A percentile compares a stretch with the other conserved stretches of the same genome.
Evolutionary conservation across 1,140 invertebrate species (phyloP).

Genomic region (Caenorhabditis brenneri): DNA sequence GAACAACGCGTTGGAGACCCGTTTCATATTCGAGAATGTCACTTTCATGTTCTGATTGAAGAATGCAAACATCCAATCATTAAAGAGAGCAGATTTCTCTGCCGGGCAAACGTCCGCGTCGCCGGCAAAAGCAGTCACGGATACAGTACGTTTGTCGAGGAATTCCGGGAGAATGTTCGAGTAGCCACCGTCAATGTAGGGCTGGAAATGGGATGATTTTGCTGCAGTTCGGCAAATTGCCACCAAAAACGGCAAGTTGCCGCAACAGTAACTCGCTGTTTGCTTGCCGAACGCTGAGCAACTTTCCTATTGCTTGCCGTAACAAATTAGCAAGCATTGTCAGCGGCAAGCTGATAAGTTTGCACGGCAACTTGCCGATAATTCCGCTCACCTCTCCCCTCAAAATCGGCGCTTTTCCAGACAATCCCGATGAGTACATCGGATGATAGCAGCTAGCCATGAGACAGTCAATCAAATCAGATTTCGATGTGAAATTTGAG

Average conservation of each 20-base stretch:
- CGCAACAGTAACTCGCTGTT: too few species aligned
- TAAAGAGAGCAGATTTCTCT: slow-evolving; percentile 54
- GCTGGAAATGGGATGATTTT: slow-evolving; percentile 62
- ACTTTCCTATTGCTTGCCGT: too few species aligned
- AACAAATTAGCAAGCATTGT: too few species aligned
- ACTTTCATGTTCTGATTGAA: slow-evolving; percentile 67
- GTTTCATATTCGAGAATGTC: slow-evolving; percentile 65
- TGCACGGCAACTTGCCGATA: too few species aligned
- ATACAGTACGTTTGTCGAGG: slow-evolving; percentile 70
- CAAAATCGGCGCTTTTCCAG: slow-evolving; percentile 66
- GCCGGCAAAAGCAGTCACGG: slow-evolving; percentile 57
- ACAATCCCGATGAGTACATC: slow-evolving; percentile 69
- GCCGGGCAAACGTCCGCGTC: slow-evolving; percentile 59
- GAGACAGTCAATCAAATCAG: slow-evolving; percentile 62
- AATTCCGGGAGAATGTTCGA: slow-evolving; percentile 72
- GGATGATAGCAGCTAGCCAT: slow-evolving; percentile 73
- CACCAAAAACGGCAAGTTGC: neutral
- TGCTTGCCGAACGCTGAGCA: too few species aligned
- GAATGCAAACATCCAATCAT: slow-evolving; percentile 58
- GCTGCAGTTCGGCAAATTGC: neutral
- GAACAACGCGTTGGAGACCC: slow-evolving; percentile 71
- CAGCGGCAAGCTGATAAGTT: too few species aligned
- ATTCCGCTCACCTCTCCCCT: slow-evolving; percentile 64
- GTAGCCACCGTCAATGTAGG: slow-evolving; percentile 72
- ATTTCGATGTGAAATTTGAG: neutral